Evolutionary conservation across 2,113 vertebrate genomes (phyloP).

Genomic region (Maccullochella peelii): DNA sequence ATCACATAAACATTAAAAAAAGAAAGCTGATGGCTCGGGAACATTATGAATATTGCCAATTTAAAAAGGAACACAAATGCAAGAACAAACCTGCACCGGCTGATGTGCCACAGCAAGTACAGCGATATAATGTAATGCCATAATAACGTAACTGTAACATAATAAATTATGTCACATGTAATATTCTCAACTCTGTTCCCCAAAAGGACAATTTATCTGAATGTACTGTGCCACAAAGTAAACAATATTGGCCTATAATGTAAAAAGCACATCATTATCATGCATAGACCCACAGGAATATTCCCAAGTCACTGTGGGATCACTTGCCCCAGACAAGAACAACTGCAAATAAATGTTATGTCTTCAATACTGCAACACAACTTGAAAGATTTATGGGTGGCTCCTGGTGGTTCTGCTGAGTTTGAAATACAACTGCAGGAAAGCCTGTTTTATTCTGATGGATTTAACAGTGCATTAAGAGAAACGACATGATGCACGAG

Average conservation of each 20-base stretch:
- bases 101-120: neutral
- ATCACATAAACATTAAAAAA: neutral
- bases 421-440: neutral
- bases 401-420: neutral
- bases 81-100: neutral
- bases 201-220: neutral
- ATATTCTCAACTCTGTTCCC: neutral
- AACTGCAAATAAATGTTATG: neutral
- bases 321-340: neutral
- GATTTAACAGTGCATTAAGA: neutral
- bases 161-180: neutral
- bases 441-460: neutral
- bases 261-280: neutral
- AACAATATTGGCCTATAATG: neutral
- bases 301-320: neutral
- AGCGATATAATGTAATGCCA: neutral
- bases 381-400: neutral
- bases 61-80: neutral
- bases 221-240: neutral
- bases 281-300: neutral
- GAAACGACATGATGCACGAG: neutral
- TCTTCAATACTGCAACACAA: neutral
- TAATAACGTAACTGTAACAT: neutral
- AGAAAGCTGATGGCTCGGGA: neutral
- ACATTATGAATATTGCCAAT: neutral